Evolutionary conservation across 2,888 invertebrate species (phyloP), one percentile per base, ranked within the genome.

Genomic region (Brachyptera risi): DNA sequence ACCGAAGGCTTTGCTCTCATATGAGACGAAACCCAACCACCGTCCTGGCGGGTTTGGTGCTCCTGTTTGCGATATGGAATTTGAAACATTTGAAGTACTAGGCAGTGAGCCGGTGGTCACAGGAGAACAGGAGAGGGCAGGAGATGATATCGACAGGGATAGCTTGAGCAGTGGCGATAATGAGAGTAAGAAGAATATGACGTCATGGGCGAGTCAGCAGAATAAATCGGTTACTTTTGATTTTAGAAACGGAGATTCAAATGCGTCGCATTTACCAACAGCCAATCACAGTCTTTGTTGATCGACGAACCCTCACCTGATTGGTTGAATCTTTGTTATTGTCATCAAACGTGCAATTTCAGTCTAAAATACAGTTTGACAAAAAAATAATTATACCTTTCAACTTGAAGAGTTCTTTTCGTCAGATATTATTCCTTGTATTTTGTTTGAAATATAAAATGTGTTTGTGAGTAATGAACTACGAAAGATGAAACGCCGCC

Each of bases 31-130:
- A 19, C 21, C 54, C 21, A 37, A 37, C 19, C 9, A 5, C 9
- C 21, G 50, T 38, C 11, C 24, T n/a, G 35, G 26, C 23, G 50
- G 37, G n/a, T 31, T 23, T 24, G 26, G 51, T 11, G 44, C n/a
- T 27, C 47, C 40, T 3, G 35, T 21, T 17, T 37, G 58, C 42
- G 90, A 91, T 68, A 92, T 92, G 84, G 90, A 91, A 68, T 92
- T 92, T 68, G 91, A 92, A 75, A 87, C 87, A 69, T 88, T 87
- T 68, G 86, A 88, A 76, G 83, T 88, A 58, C 79, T 60, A n/a
- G 66, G 60, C 50, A 59, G 37, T 21, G 66, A 58, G 13, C 51
- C 56, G 47, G 60, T 60, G 4, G 57, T 65, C 35, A 63, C 61
- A 44, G 54, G 66, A 67, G 19, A 61, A 47, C 2, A 72, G 70